Percentiles rank a stretch among this genome's conserved stretches.
phyloP scores from a whole-genome alignment of 2,113 vertebrate species.

The Leucopsar rothschildi region DNA sequence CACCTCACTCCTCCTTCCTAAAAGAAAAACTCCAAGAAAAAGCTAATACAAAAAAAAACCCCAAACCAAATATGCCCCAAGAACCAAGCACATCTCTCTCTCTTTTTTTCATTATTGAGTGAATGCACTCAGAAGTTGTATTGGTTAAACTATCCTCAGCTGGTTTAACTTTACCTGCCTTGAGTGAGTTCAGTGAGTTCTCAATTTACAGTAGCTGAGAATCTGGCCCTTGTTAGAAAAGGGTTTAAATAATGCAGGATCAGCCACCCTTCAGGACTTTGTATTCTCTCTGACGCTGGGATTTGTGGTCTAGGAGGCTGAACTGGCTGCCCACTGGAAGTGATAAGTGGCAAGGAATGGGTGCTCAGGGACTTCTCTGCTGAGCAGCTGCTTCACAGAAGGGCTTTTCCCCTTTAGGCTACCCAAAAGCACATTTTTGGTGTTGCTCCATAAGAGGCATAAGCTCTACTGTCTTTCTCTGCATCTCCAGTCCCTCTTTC shows the following conservation, averaged over 20 bases:
- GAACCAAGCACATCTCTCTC: background rate
- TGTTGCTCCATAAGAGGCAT: background rate
- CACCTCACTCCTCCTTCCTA: background rate
- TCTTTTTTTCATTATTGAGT: background rate
- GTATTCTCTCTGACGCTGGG: background rate
- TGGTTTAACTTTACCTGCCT: constrained; percentile 18
- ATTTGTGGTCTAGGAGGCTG: background rate
- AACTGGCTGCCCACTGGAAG: background rate
- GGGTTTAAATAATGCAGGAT: background rate
- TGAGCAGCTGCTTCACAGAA: background rate
- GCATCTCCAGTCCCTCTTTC: background rate
- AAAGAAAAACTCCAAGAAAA: background rate
- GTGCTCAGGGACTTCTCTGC: background rate
- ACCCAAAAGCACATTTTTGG: background rate
- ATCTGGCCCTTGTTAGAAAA: background rate
- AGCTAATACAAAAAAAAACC: background rate
- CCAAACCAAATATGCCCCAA: background rate
- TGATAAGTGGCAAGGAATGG: background rate
- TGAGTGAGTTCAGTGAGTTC: background rate
- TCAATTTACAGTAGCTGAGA: background rate
- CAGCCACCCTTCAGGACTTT: background rate
- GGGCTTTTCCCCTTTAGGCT: background rate
- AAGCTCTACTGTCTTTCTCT: background rate
- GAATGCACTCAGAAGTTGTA: background rate
- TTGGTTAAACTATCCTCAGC: constrained; percentile 14